Evolutionary conservation across 2,888 invertebrate species (phyloP).

Genomic region (Empis stercorea): DNA sequence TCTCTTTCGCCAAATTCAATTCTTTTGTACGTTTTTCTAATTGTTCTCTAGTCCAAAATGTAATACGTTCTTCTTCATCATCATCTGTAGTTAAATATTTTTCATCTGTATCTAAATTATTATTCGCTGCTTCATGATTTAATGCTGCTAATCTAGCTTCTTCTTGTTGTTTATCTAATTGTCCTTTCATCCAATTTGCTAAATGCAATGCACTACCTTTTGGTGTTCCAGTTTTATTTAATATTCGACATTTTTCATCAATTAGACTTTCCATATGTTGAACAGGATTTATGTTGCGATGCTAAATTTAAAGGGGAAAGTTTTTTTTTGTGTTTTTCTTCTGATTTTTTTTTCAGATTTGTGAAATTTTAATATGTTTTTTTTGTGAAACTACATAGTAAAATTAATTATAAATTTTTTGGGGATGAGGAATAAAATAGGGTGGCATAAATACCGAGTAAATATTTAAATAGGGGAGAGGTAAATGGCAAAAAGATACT

Average conservation of each 20-base stretch:
- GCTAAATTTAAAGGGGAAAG: constrained; percentile 12
- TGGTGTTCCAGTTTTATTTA: constrained; percentile 48
- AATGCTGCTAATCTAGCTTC: constrained; percentile 31
- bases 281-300: constrained; percentile 20
- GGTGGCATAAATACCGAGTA: no score
- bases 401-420: no score
- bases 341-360: neutral
- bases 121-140: constrained; percentile 21
- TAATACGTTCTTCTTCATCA: constrained; percentile 33
- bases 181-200: constrained; percentile 70
- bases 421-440: no score
- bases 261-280: constrained; percentile 46
- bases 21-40: constrained; percentile 56
- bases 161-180: constrained; percentile 48
- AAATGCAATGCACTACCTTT: constrained; percentile 61
- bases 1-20: constrained; percentile 45
- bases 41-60: constrained; percentile 58
- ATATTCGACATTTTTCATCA: constrained; percentile 49
- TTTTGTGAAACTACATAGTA: no score
- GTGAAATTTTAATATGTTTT: neutral
- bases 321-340: neutral
- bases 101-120: constrained; percentile 17
- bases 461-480: neutral
- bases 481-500: no score
- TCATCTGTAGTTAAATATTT: constrained; percentile 24